phyloP scores from a whole-genome alignment of 2,113 vertebrate genomes.

The Aegithalos caudatus region DNA sequence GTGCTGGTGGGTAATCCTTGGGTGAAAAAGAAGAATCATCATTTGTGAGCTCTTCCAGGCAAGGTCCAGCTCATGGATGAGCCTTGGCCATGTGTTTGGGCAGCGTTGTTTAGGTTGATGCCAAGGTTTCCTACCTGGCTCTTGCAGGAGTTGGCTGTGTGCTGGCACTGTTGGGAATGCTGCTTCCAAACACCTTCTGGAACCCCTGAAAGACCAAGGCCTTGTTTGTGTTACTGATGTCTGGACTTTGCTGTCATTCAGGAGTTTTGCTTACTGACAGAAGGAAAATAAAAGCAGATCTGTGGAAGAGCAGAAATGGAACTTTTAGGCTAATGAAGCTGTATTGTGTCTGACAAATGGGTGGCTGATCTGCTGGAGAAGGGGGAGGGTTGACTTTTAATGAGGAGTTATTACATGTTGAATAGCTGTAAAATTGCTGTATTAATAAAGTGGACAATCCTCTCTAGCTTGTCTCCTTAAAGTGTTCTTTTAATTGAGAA shows the following conservation, averaged over 20 bases:
- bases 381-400: slow-evolving; percentile 8
- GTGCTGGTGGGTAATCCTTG: neutral
- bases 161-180: neutral
- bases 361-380: neutral
- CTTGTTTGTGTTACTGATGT: neutral
- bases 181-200: neutral
- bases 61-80: neutral
- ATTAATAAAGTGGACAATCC: slow-evolving; percentile 18
- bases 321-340: slow-evolving; percentile 1
- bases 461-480: slow-evolving; percentile 2
- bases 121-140: neutral
- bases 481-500: slow-evolving; percentile 33
- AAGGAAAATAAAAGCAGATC: neutral
- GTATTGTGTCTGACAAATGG: neutral
- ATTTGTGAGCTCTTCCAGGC: neutral
- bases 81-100: neutral
- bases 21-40: neutral
- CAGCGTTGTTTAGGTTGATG: accelerated
- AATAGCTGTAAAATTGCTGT: slow-evolving; percentile 9
- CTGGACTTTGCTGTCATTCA: neutral
- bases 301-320: neutral
- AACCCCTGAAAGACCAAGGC: accelerated
- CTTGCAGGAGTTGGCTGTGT: accelerated
- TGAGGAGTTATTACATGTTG: slow-evolving; percentile 15
- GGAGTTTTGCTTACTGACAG: neutral